Evolutionary conservation across 2,888 invertebrate genomes (phyloP).

Genomic region (Micoletzkya japonica): DNA sequence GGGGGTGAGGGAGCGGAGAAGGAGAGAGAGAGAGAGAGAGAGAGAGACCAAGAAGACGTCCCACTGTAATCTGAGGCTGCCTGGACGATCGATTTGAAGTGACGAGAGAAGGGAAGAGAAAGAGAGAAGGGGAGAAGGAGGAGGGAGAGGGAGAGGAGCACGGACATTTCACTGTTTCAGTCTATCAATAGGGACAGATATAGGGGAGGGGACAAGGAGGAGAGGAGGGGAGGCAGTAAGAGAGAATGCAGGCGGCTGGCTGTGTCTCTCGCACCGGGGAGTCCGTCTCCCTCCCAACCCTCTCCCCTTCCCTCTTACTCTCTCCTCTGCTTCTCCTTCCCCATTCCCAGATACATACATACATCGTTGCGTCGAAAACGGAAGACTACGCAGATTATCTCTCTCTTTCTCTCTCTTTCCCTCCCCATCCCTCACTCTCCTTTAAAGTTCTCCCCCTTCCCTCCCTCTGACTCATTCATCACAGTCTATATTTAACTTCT

Average conservation of each 20-base stretch:
- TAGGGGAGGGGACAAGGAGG: background rate
- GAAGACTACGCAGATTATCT: too few relatives aligned
- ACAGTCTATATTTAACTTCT: too few relatives aligned
- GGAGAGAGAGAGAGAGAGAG: background rate
- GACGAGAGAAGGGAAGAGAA: background rate
- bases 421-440: background rate
- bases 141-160: background rate
- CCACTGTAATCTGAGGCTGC: background rate
- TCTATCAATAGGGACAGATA: background rate
- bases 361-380: too few relatives aligned
- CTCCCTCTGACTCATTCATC: too few relatives aligned
- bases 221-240: background rate
- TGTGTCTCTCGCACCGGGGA: background rate
- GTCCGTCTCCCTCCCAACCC: background rate
- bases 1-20: background rate
- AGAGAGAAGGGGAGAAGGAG: background rate
- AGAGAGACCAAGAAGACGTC: background rate
- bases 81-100: background rate
- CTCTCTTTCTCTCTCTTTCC: constrained; percentile 4
- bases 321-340: background rate
- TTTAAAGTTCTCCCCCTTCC: too few relatives aligned
- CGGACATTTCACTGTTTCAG: too few relatives aligned
- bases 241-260: background rate
- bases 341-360: too few relatives aligned
- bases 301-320: background rate